These are phyloP conservation scores for Oedothorax gibbosus DNA, from an alignment of 1,140 invertebrate species.

Conservation along the genomic window DNA sequence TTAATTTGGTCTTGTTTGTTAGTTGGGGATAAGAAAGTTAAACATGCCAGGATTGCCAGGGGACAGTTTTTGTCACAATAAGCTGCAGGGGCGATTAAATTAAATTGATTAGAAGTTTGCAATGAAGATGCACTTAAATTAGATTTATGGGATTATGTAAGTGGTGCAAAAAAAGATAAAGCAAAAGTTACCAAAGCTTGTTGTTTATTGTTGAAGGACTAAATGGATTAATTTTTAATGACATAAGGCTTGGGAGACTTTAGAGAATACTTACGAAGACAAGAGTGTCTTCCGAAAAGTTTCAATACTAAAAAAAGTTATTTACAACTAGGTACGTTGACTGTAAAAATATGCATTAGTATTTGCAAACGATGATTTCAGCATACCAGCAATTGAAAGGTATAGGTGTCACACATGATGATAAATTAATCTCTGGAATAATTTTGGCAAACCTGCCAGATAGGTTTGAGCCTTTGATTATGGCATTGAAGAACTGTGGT, in stretches of 20 bases:
- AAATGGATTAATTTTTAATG: constrained; percentile 22
- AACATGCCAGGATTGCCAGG: constrained; percentile 5
- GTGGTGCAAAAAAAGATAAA: background rate
- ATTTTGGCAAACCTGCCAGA: constrained; percentile 22
- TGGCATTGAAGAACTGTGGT: constrained; percentile 34
- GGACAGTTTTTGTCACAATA: background rate
- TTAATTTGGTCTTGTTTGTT: no score
- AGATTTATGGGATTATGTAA: constrained; percentile 11
- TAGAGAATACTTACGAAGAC: no score
- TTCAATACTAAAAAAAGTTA: no score
- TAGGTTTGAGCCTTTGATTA: constrained; percentile 25
- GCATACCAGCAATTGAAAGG: constrained; percentile 23
- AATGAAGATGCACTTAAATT: constrained; percentile 33
- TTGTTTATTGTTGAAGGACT: constrained; percentile 31
- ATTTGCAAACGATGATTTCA: constrained; percentile 8
- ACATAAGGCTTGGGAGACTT: constrained; percentile 9
- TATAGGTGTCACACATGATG: constrained; percentile 12
- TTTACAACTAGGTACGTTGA: no score
- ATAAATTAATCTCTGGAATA: constrained; percentile 12
- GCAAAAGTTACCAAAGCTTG: background rate
- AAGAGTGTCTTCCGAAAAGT: no score
- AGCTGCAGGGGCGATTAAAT: constrained; percentile 8
- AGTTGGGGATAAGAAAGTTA: background rate
- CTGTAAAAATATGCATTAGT: constrained; percentile 21
- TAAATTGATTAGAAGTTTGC: constrained; percentile 28